Evolutionary conservation across 1,140 invertebrate species (phyloP), one percentile per base, ranked within the genome.

Genomic region (Halesus radiatus): DNA sequence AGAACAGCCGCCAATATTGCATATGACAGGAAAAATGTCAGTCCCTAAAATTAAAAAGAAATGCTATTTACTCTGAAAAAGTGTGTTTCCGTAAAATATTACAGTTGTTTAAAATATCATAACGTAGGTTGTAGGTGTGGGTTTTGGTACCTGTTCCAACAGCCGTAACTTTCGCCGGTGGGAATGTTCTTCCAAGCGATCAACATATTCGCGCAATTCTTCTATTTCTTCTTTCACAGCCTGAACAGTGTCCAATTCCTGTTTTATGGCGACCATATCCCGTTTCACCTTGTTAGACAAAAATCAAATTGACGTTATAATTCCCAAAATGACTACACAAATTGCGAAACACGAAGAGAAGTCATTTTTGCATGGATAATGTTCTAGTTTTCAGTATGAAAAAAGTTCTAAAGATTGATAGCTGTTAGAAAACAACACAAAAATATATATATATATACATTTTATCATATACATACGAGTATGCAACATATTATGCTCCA

Each of bases 141-240:
- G 10, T 64, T 16, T 64, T 23, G 87, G 88, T 90, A 96, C 96
- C 95, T 97, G 96, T 90, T 97, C 95, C 80, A 97, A 92, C 83
- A 97, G 93, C 85, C 95, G 92, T 83, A 96, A 92, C 89, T 97
- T 96, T 87, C 96, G 94, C 78, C 82, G 45, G 60, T 81, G 79
- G 20, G 95, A 95, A 88, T 96, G 94, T 87, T 97, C 95, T 89
- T 97, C 96, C 78, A 98, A 91, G 84, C 96, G 91, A 88, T 83
- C 82, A 18, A 83, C 80, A 81, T 81, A 97, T 88, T 97, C 96
- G 81, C 96, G 90, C 87, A 98, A 89, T 88, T 97, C 96, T 88
- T 97, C 96, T 85, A 97, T 97, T 89, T 98, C 96, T 87, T 97
- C 96, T 86, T 97, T 97, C 83, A 97, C 96, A 87, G 96, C 95